Evolutionary conservation across 1,140 invertebrate genomes (phyloP), one percentile per base, ranked within the genome.

Genomic region (Lordiphosa stackelbergi): DNA sequence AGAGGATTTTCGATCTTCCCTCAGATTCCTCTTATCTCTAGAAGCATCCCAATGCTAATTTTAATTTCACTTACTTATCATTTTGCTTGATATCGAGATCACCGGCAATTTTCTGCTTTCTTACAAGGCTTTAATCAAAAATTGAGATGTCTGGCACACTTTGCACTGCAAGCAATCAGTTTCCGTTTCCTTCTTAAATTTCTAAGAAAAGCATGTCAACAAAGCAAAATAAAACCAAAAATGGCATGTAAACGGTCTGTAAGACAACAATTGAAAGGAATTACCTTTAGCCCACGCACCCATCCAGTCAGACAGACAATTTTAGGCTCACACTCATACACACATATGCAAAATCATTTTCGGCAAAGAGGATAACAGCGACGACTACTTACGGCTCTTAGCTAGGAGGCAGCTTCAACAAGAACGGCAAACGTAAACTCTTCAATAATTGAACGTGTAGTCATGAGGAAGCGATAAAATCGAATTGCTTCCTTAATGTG

Each of bases 391-490:
- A 66, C 22, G 45, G 12, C 53, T 56, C 61, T 38, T 41, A 65
- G 45, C 19, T 16, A 8, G 28, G 10, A 3, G 16, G 11, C 35
- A 22, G 41, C 28, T 35, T 43, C 47, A 52, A 41, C 37, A 47
- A 48, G 66, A 53, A 37, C 53, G 61, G 77, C 66, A 77, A 83
- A 81, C 77, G 78, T 81, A 81, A 81, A 81, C 77, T 81, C 77
- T 81, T 81, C 77, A 83, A 81, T 81, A 83, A 81, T 81, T 81
- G 77, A 83, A 83, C 78, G 78, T 83, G 73, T 84, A 84, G 78
- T 84, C 78, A 83, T 81, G 77, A 85, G 81, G 79, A 85, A 85
- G 71, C 74, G 81, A 85, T 85, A 85, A 85, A 85, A 85, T 79
- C 74, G 72, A 85, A 85, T 85, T 79, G 81, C 74, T 85, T 85